A percentile compares a stretch with the other conserved stretches of the same genome.
These are phyloP conservation scores for Chaetodon auriga DNA, from an alignment of 2,113 vertebrate species.

Conservation along the genomic window DNA sequence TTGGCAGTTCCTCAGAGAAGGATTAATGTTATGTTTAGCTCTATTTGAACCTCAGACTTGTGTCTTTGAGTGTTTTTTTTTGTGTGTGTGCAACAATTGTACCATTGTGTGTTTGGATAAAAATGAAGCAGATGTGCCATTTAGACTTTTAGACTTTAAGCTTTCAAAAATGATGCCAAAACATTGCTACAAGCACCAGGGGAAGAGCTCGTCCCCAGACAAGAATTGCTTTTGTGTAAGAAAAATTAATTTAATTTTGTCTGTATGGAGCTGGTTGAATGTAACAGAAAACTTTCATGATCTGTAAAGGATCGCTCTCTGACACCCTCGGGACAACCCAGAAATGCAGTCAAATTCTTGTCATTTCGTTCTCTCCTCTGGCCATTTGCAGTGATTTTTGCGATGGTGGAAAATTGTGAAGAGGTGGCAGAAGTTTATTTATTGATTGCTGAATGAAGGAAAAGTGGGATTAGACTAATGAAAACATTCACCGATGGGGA, in stretches of 20 bases:
- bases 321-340: background rate
- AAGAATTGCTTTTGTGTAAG: conserved; percentile 44
- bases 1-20: conserved; percentile 26
- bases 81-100: conserved; percentile 10
- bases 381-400: conserved; percentile 18
- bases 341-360: conserved; percentile 11
- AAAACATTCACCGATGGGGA: conserved; percentile 3
- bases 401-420: conserved; percentile 6
- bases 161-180: conserved; percentile 78
- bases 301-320: conserved; percentile 12
- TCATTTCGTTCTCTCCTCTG: background rate
- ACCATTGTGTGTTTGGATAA: conserved; percentile 43
- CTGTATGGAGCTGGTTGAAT: conserved; percentile 11
- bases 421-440: conserved; percentile 24
- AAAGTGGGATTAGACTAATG: conserved; percentile 7
- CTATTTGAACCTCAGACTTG: conserved; percentile 52
- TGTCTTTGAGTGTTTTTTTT: conserved; percentile 33
- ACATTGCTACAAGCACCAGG: conserved; percentile 47
- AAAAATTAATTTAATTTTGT: conserved; percentile 25
- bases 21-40: conserved; percentile 29
- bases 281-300: conserved; percentile 15
- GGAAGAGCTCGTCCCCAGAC: conserved; percentile 22
- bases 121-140: conserved; percentile 69
- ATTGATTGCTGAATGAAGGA: conserved; percentile 1
- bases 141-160: conserved; percentile 65